phyloP scores from a whole-genome alignment of 2,888 invertebrate species.

The Thelaira solivaga region DNA sequence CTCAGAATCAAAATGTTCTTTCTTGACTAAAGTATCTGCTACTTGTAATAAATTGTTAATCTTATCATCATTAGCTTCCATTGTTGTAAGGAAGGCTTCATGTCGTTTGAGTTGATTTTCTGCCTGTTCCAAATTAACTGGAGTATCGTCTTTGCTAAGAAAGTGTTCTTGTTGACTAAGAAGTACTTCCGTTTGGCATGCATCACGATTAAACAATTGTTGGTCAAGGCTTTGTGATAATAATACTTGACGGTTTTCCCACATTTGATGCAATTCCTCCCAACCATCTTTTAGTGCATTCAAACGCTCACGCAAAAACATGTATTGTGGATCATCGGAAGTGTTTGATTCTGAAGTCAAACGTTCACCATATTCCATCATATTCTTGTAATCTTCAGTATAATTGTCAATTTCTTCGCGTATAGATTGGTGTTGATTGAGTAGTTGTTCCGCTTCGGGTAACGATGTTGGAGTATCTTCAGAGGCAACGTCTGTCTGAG shows the following conservation, averaged over 20 bases:
- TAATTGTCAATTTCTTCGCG: constrained; percentile 99
- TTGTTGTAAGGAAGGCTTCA: constrained; percentile 98
- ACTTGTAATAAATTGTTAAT: constrained; percentile 97
- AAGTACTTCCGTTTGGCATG: constrained; percentile 97
- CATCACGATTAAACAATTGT: constrained; percentile 97
- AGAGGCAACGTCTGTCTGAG: constrained; percentile 98
- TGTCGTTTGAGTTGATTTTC: constrained; percentile 98
- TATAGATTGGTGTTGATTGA: constrained; percentile 98
- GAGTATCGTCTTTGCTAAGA: constrained; percentile 96
- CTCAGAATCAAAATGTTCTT: constrained; percentile 96
- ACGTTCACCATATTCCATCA: constrained; percentile 99
- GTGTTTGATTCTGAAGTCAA: constrained; percentile 92
- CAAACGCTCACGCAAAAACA: constrained; percentile 98
- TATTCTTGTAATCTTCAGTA: constrained; percentile 97
- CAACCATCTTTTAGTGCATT: constrained; percentile 99
- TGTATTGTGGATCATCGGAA: constrained; percentile 98
- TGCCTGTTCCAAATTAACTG: constrained; percentile 96
- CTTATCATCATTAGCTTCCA: constrained; percentile 99
- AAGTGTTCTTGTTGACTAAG: constrained; percentile 99
- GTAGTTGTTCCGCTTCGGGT: constrained; percentile 96
- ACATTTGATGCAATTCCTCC: constrained; percentile 99
- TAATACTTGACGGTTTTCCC: constrained; percentile 97
- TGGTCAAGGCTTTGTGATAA: constrained; percentile 96
- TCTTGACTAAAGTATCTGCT: constrained; percentile 92
- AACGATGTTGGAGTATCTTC: constrained; percentile 95